Evolutionary conservation across 2,797 vertebrate genomes (phyloP).

Genomic region (Tolypeutes matacus): DNA sequence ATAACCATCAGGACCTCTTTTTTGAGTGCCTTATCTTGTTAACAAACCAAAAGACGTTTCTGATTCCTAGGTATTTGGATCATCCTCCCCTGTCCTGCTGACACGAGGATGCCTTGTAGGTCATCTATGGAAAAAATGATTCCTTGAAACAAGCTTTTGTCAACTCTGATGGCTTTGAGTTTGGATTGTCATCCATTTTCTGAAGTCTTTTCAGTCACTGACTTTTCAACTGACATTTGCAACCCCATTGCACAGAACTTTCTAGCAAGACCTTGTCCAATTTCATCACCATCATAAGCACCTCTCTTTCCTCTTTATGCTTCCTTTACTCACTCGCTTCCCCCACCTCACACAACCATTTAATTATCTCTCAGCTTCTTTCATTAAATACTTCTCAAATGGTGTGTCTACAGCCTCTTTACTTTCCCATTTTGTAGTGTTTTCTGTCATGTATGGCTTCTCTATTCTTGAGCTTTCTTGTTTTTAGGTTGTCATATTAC

Average conservation of each 20-base stretch:
- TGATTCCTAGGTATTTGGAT: constrained; percentile 42
- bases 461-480: constrained; percentile 61
- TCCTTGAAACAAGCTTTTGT: constrained; percentile 73
- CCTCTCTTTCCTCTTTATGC: background rate
- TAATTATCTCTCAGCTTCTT: constrained; percentile 76
- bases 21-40: background rate
- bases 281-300: constrained; percentile 59
- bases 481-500: constrained; percentile 59
- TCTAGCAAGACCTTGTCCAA: constrained; percentile 50
- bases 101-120: constrained; percentile 70
- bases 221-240: constrained; percentile 64
- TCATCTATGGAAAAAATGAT: constrained; percentile 63
- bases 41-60: background rate
- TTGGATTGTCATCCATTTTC: constrained; percentile 73
- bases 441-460: constrained; percentile 77
- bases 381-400: constrained; percentile 76
- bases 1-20: background rate
- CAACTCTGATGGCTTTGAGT: constrained; percentile 58
- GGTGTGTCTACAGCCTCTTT: constrained; percentile 74
- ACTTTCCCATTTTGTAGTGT: constrained; percentile 66
- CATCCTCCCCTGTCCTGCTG: constrained; percentile 22
- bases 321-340: background rate
- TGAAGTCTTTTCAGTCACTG: constrained; percentile 74
- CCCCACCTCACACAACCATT: constrained; percentile 60
- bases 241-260: constrained; percentile 38